A percentile compares a stretch with the other conserved stretches of the same genome.
phyloP scores from a whole-genome alignment of 2,888 invertebrate genomes.

The Metellina segmentata region DNA sequence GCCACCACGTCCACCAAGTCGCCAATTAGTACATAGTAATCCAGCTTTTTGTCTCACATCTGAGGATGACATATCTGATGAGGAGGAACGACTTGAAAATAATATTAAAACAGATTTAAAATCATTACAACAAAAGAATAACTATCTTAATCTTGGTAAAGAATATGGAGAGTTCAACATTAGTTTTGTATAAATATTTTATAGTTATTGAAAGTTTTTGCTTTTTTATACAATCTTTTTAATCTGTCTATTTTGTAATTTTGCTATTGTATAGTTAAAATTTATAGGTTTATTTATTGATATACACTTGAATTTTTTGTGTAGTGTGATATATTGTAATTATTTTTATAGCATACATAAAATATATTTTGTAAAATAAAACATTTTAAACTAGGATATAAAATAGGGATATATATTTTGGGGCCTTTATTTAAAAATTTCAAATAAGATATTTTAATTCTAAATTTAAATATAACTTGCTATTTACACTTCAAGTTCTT shows the following conservation, averaged over 20 bases:
- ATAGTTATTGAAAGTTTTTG: neutral
- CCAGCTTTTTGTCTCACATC: conserved; percentile 71
- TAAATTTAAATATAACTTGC: neutral
- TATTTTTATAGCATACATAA: neutral
- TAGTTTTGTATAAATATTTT: conserved; percentile 67
- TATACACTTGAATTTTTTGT: neutral
- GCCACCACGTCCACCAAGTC: conserved; percentile 76
- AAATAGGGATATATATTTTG: neutral
- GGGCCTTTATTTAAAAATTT: neutral
- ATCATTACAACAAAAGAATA: conserved; percentile 36
- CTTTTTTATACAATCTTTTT: neutral
- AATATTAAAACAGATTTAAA: conserved; percentile 29
- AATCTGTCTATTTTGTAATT: neutral
- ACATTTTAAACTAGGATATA: neutral
- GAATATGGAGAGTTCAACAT: conserved; percentile 75
- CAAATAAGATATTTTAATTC: neutral
- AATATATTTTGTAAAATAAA: neutral
- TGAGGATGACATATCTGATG: conserved; percentile 68
- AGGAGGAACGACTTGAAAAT: conserved; percentile 51
- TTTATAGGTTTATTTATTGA: neutral
- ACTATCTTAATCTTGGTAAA: conserved; percentile 64
- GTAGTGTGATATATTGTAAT: neutral
- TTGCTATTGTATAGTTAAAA: neutral
- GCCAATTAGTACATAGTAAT: conserved; percentile 64
- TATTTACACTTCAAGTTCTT: neutral